Conservation (phyloP, 2,888 invertebrate species). For the Calameuta idolon region DNA sequence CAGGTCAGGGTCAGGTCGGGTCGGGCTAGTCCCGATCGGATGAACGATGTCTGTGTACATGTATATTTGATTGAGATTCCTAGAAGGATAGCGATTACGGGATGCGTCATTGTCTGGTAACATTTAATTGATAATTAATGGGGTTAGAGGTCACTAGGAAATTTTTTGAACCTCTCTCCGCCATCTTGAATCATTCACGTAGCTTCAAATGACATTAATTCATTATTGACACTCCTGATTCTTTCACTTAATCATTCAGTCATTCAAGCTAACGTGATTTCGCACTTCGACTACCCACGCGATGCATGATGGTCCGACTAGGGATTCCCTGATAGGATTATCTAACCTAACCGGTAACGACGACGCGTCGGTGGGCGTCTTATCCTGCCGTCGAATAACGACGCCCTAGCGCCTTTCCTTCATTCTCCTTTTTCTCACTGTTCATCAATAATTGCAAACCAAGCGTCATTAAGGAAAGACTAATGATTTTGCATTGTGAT, state of each 20-base stretch:
- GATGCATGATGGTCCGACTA: not conserved
- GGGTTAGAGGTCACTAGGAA: not conserved
- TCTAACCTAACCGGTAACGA: not conserved
- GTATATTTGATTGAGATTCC: not conserved
- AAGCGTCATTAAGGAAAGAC: not conserved
- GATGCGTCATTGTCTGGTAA: not conserved
- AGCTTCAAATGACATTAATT: not conserved
- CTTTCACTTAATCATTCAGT: not conserved
- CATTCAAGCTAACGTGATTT: not conserved
- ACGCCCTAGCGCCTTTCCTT: not conserved
- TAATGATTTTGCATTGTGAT: not conserved
- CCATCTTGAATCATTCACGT: not conserved
- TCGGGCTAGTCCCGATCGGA: not conserved
- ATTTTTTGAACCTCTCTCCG: not conserved
- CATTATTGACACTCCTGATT: not conserved
- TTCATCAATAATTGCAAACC: not conserved
- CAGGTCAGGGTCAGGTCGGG: conserved; percentile 33
- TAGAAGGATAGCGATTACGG: not conserved
- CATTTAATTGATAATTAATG: not conserved
- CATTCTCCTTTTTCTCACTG: not conserved
- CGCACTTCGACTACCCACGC: not conserved
- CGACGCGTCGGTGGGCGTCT: not conserved
- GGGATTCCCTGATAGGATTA: not conserved
- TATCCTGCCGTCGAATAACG: not conserved
- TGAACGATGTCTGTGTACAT: not conserved